A percentile compares a stretch with the other conserved stretches of the same genome.
These are phyloP conservation scores for Crocidura indochinensis DNA, from an alignment of 2,797 vertebrate genomes.

Conservation along the genomic window DNA sequence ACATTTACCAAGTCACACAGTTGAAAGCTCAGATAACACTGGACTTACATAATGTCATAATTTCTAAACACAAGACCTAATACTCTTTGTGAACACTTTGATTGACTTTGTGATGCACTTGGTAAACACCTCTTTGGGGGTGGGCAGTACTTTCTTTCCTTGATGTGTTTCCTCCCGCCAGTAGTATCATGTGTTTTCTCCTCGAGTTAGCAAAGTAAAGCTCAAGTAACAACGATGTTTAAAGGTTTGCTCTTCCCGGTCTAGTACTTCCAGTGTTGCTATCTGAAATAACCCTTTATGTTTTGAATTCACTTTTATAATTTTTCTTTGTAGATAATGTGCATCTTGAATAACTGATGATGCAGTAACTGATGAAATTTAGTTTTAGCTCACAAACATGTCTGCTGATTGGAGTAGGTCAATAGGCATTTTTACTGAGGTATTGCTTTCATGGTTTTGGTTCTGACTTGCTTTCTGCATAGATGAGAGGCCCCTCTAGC, in stretches of 20 bases:
- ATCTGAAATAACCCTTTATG: neutral
- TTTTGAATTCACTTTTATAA: neutral
- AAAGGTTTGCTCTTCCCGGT: slow-evolving; percentile 17
- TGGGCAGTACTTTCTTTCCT: neutral
- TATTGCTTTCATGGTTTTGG: neutral
- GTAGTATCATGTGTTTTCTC: neutral
- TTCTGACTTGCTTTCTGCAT: neutral
- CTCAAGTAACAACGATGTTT: neutral
- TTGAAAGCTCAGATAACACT: neutral
- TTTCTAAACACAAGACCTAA: neutral
- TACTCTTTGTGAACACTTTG: neutral
- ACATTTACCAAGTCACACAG: neutral
- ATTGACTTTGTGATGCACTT: neutral
- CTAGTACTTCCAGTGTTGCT: neutral
- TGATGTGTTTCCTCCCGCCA: neutral
- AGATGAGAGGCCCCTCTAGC: neutral
- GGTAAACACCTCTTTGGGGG: neutral
- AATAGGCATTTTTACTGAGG: neutral
- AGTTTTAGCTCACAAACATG: neutral
- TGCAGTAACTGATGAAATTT: neutral
- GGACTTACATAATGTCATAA: neutral
- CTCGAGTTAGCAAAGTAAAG: slow-evolving; percentile 21
- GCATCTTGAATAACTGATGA: neutral
- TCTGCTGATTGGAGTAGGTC: neutral
- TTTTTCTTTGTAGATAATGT: neutral